Evolutionary conservation across 2,113 vertebrate genomes (phyloP).

Genomic region (Ptilorrhoa leucosticta): DNA sequence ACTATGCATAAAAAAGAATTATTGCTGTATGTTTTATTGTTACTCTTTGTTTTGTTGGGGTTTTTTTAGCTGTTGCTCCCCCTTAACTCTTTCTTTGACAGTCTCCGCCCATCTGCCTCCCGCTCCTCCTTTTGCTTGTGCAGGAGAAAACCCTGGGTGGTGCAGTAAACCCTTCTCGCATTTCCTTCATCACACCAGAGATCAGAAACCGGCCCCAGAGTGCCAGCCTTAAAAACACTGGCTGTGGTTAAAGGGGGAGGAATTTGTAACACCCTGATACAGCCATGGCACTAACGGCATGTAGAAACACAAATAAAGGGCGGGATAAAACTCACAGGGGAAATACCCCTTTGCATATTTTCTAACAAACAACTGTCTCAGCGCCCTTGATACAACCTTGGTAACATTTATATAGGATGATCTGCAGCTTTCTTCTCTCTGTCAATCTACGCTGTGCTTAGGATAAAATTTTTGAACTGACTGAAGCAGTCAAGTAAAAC

Average conservation of each 20-base stretch:
- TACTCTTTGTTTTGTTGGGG: neutral
- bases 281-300: fast-evolving
- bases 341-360: neutral
- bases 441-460: neutral
- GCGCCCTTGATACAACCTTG: neutral
- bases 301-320: neutral
- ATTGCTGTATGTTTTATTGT: neutral
- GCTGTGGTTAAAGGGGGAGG: neutral
- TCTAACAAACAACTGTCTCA: neutral
- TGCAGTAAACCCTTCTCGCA: neutral
- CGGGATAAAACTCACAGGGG: neutral
- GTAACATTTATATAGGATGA: neutral
- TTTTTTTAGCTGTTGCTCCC: neutral
- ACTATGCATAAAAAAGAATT: neutral
- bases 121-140: neutral
- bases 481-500: neutral
- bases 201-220: neutral
- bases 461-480: neutral
- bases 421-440: neutral
- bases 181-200: neutral
- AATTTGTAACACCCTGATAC: neutral
- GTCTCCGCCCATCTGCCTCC: neutral
- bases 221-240: neutral
- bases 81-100: neutral
- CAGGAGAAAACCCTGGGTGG: neutral